Percentiles rank a stretch among this genome's conserved stretches.
These are phyloP conservation scores for Hydropsyche tenuis DNA, from an alignment of 1,140 invertebrate genomes.

Conservation along the genomic window DNA sequence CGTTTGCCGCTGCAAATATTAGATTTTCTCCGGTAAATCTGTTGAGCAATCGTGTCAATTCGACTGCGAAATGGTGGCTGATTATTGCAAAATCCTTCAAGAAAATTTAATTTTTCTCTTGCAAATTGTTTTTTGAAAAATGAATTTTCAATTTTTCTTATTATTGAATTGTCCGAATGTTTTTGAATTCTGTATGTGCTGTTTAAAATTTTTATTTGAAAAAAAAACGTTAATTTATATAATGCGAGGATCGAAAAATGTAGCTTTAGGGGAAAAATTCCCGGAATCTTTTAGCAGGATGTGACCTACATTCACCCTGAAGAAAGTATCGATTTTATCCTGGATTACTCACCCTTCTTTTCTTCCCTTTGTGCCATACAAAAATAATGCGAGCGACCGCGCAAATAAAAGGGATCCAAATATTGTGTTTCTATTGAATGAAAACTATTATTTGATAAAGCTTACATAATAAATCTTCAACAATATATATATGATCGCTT, in stretches of 20 bases:
- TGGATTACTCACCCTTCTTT: conserved; percentile 40
- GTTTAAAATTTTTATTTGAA: too few relatives aligned
- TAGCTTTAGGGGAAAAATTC: conserved; percentile 26
- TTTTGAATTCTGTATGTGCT: too few relatives aligned
- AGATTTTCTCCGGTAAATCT: conserved; percentile 35
- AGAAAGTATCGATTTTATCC: conserved; percentile 45
- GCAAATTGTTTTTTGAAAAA: too few relatives aligned
- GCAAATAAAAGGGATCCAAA: conserved; percentile 35
- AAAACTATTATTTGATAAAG: conserved; percentile 1
- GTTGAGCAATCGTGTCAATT: conserved; percentile 41
- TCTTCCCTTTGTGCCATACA: conserved; percentile 36
- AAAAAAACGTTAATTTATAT: too few relatives aligned
- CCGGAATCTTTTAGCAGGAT: conserved; percentile 43
- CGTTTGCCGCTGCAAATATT: conserved; percentile 38
- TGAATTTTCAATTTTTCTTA: too few relatives aligned
- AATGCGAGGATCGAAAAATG: not conserved
- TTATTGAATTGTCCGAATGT: too few relatives aligned
- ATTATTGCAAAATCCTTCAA: conserved; percentile 1
- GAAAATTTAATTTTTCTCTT: not conserved
- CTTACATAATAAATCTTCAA: not conserved
- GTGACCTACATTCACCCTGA: conserved; percentile 42
- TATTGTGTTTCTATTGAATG: conserved; percentile 13
- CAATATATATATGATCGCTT: too few relatives aligned
- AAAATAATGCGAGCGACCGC: conserved; percentile 36
- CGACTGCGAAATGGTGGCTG: not conserved